A percentile compares a stretch with the other conserved stretches of the same genome.
phyloP scores from a whole-genome alignment of 92 coral and sea anemone genomes.

The Zoanthus gigantus region DNA sequence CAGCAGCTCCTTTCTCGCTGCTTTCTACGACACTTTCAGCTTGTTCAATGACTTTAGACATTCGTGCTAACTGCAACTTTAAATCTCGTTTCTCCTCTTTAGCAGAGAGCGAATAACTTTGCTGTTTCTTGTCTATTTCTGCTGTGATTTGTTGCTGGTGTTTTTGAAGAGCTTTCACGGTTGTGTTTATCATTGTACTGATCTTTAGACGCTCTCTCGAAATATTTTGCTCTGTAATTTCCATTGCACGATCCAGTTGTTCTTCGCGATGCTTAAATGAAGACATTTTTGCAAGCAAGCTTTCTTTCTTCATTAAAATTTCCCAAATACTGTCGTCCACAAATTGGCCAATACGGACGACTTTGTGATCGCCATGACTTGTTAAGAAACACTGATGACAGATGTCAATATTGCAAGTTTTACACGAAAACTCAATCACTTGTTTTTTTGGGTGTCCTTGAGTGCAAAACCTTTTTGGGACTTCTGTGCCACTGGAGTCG shows the following conservation, averaged over 20 bases:
- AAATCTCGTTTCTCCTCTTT: slow-evolving; percentile 37
- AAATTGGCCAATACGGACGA: slow-evolving; percentile 13
- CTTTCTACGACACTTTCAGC: slow-evolving; percentile 19
- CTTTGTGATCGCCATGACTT: slow-evolving; percentile 16
- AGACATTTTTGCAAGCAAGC: slow-evolving; percentile 10
- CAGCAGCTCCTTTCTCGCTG: neutral
- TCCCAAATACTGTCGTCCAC: slow-evolving; percentile 14
- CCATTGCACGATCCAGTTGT: slow-evolving; percentile 31
- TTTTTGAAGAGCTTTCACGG: slow-evolving; percentile 24
- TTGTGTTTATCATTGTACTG: slow-evolving; percentile 5
- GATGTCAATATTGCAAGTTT: slow-evolving; percentile 9
- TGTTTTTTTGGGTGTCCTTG: slow-evolving; percentile 2
- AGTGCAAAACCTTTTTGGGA: neutral
- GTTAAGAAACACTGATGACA: slow-evolving; percentile 35
- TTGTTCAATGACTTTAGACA: slow-evolving; percentile 22
- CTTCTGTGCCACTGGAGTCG: neutral
- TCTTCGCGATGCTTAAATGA: slow-evolving; percentile 26
- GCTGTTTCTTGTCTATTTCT: slow-evolving; percentile 27
- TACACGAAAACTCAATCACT: slow-evolving; percentile 21
- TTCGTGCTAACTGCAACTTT: slow-evolving; percentile 34
- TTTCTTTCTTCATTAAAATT: slow-evolving; percentile 32
- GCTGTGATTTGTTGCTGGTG: slow-evolving; percentile 16
- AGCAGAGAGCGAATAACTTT: slow-evolving; percentile 20
- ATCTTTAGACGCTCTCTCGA: slow-evolving; percentile 40
- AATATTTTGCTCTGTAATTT: slow-evolving; percentile 33